Evolutionary conservation across 2,888 invertebrate genomes (phyloP), one percentile per base, ranked within the genome.

Genomic region (Phoenoteleia sp.): DNA sequence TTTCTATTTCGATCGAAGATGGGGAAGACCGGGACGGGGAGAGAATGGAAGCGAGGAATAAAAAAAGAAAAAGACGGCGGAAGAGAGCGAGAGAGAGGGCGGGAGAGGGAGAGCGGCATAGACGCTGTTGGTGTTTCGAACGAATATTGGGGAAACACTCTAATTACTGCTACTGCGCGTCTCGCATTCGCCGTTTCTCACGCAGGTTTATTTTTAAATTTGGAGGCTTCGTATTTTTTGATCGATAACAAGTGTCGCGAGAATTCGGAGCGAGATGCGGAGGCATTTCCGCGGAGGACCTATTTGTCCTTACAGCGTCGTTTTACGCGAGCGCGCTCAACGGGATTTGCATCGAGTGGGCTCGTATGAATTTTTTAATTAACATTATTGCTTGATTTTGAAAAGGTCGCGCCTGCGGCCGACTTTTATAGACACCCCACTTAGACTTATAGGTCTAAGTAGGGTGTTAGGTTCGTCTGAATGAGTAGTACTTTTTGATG

Each of bases 91-190:
- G 76, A 83, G 69, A 56, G 84, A 49, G 36, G 66, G 19, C 25
- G 90, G 89, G 91, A 88, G 88, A 86, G 88, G 88, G 90, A 62
- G 47, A 21, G 67, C n/a, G 29, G 7, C 42, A 62, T 69, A 64
- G 91, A 91, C 90, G 85, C 81, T 84, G 86, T 85, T 86, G 91
- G 90, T 84, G 74, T 79, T 79, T 84, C 74, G 85, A 80, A 82
- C 79, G 82, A 81, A 85, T 72, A 72, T 79, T 75, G 83, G 83
- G 85, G 79, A 81, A 80, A 81, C 76, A 76, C 84, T 86, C 79
- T 76, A 83, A 85, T 84, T 86, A 83, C 81, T 86, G 80, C 49
- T 67, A 67, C 86, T 80, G 77, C 85, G 81, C 85, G 83, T 86
- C 85, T 85, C 86, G 84, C 85, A 84, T 85, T 84, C 84, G 84